Base-by-base conservation (phyloP, 1,140 invertebrate species). In the Lepidurus apus region DNA sequence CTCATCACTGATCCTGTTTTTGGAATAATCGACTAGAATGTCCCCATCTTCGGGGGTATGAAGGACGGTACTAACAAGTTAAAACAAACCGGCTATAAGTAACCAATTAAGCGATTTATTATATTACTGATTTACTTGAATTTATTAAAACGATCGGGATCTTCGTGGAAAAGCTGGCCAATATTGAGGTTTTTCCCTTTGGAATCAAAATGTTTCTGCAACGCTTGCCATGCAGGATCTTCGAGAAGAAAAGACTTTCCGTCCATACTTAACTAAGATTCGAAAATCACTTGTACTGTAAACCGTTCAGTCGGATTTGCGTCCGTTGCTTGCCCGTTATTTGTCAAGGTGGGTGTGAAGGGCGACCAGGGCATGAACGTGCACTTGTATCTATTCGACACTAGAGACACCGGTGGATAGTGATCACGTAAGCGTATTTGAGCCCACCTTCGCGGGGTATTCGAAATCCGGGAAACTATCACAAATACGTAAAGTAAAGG, bases 21-120 rank as follows among this genome's bases (percentile, higher is more conserved):
- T 99, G 11, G 97, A 99, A 86, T 93, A 99, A 87, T 99, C 98
- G 80, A 95, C 82, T 42, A 99, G 87, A 83, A 99, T 94, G 3
- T 93, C 90, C 24, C 94, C 94, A 89, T 95, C 93, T 79, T 91
- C 87, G 44, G 93, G 92, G 8, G 93, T 95, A 13, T 87, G 81
- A 42, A 97, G 82, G 65, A 86, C 89, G 65, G 93, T 85, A 85
- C 94, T 95, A 85, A 82, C 87, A 87, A 82, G 81, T 82, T 85
- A 82, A 82, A 75, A 81, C 13, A 76, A 26, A 43, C n/a, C 44
- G 43, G 7, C 75, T 34, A 43, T 34, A 43, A 74, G 26, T 2
- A 42, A 73, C 45, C 34, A 74, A 43, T 17, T 77, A 26, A 26
- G 26, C 26, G 1, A 26, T 26, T 26, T 26, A 26, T 43, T 43